A percentile compares a stretch with the other conserved stretches of the same genome.
Evolutionary conservation across 2,888 invertebrate species (phyloP).

Genomic region (Hyles lineata): DNA sequence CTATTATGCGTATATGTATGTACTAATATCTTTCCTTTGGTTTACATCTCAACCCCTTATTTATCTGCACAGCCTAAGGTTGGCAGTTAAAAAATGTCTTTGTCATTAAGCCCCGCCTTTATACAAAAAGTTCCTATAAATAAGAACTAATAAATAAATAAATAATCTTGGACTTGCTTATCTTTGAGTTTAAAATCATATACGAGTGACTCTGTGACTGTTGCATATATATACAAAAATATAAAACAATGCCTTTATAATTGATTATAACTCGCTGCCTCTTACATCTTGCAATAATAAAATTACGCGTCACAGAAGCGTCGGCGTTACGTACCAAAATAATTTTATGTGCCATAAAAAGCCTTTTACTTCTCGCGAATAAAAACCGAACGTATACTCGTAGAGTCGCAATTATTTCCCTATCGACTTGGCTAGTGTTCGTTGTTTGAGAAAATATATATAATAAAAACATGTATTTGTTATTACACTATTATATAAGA

Average conservation of each 20-base stretch:
- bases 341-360: slow-evolving; percentile 75
- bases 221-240: background rate
- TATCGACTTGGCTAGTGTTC: slow-evolving; percentile 27
- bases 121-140: no score
- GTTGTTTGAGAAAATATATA: background rate
- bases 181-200: no score
- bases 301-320: slow-evolving; percentile 48
- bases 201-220: no score
- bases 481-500: no score
- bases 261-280: slow-evolving; percentile 32
- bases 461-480: background rate
- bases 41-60: no score
- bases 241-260: background rate
- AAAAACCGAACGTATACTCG: slow-evolving; percentile 47
- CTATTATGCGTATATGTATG: no score
- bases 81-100: no score
- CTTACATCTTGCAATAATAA: slow-evolving; percentile 32
- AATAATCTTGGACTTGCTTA: no score
- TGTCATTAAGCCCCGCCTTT: no score
- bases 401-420: slow-evolving; percentile 38
- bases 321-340: slow-evolving; percentile 63
- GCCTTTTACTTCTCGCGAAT: slow-evolving; percentile 65
- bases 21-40: no score
- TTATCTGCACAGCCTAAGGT: no score
- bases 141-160: no score